Evolutionary conservation across 2,888 invertebrate species (phyloP), one percentile per base, ranked within the genome.

Genomic region (Cheilosia pagana): DNA sequence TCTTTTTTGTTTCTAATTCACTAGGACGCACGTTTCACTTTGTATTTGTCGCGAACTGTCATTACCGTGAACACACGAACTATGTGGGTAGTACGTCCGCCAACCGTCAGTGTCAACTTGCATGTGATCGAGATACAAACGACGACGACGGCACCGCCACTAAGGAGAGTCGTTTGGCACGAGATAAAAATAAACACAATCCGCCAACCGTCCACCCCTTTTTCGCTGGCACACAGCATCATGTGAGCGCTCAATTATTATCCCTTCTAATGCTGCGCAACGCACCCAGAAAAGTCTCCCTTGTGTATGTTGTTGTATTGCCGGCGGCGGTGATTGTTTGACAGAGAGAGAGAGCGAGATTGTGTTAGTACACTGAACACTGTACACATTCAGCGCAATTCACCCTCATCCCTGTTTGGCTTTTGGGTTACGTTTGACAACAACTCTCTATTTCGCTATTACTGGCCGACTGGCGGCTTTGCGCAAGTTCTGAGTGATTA

Each of bases 101-200:
- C 88, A 88, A 88, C 89, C 89, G 90, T 87, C 89, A 89, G 89
- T 90, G 91, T 90, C 90, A 89, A 90, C 88, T 90, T 89, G 89
- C 90, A 90, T 91, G 89, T 91, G 91, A 91, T 90, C 90, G 88
- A 88, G 89, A 88, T 89, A 89, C 88, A 89, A 88, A 87, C 87
- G 86, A 90, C 87, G 86, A 90, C 89, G 89, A 28, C 89, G 89
- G 90, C 89, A 91, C 89, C 88, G 57, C 48, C 53, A 71, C 67
- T 55, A 41, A 87, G 79, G 82, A 82, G 86, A 76, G 74, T 79
- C 81, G 14, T 57, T 57, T 57, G 62, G 74, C 72, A 71, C 68
- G 68, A 65, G 70, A 79, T 60, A 68, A 82, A 87, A 79, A 75
- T 86, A 83, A 81, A 81, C 81, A 82, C 72, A 79, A 71, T 70